Percentiles rank a stretch among this genome's conserved stretches.
These are phyloP conservation scores for Ctenicera cuprea DNA, from an alignment of 2,888 invertebrate species.

Conservation along the genomic window DNA sequence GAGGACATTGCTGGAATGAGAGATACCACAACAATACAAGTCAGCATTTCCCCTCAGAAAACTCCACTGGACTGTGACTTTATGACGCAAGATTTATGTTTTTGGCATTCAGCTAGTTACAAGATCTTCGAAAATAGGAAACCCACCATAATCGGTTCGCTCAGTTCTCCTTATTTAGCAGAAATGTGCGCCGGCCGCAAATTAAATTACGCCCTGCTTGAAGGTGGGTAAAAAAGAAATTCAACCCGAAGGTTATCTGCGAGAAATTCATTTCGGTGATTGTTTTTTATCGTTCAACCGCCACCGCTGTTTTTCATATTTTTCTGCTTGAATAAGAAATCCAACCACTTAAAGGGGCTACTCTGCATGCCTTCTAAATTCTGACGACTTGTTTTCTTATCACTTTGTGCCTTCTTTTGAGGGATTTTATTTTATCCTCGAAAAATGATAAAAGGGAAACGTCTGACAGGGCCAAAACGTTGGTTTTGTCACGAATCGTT, in stretches of 20 bases:
- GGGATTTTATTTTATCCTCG: not conserved
- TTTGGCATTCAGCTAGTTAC: slow-evolving; percentile 67
- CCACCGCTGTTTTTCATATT: not conserved
- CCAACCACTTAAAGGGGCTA: not conserved
- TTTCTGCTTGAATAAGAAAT: slow-evolving; percentile 16
- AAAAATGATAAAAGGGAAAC: slow-evolving; percentile 9
- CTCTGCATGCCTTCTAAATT: slow-evolving; percentile 8
- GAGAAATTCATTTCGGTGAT: slow-evolving; percentile 21
- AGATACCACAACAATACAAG: slow-evolving; percentile 59
- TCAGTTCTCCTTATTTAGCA: slow-evolving; percentile 64
- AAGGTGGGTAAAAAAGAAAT: slow-evolving; percentile 66
- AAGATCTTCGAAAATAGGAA: slow-evolving; percentile 63
- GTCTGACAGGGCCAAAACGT: not conserved
- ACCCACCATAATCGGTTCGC: slow-evolving; percentile 63
- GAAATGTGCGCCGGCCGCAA: slow-evolving; percentile 74
- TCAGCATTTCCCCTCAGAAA: slow-evolving; percentile 60
- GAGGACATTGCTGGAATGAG: slow-evolving; percentile 59
- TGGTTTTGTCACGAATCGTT: slow-evolving; percentile 16
- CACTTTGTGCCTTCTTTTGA: not conserved
- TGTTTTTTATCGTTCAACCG: slow-evolving; percentile 1
- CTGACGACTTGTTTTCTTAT: slow-evolving; percentile 28
- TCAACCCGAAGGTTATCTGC: not conserved
- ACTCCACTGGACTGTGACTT: slow-evolving; percentile 64
- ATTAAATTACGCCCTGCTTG: slow-evolving; percentile 72
- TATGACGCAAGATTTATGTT: slow-evolving; percentile 67